Conservation (phyloP, 2,113 vertebrate species). For the Trachemys scripta region DNA sequence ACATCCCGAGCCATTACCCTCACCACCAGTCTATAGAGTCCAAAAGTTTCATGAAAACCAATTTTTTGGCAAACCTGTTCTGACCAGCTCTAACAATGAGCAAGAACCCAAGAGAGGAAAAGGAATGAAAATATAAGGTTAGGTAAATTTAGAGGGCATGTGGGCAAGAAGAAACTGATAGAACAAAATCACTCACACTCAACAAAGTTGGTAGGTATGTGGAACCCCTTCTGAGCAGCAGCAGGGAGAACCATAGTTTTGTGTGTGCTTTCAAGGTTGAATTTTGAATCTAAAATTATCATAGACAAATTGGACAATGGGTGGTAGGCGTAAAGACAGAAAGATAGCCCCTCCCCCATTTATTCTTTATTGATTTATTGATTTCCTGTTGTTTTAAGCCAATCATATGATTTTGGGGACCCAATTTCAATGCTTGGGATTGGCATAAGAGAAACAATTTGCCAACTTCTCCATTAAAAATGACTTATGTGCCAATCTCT, state of each 20-base stretch:
- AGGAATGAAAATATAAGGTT: not conserved
- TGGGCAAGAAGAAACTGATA: not conserved
- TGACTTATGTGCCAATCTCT: not conserved
- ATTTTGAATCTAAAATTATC: not conserved
- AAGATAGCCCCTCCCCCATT: not conserved
- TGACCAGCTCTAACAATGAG: fast-evolving
- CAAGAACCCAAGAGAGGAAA: not conserved
- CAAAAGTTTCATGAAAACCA: not conserved
- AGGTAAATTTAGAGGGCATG: not conserved
- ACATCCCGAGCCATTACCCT: not conserved
- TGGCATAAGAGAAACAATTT: not conserved
- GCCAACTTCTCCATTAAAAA: not conserved
- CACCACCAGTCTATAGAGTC: not conserved
- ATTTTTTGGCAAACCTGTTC: not conserved
- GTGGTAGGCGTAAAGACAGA: not conserved
- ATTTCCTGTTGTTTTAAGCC: not conserved
- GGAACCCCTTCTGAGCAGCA: not conserved
- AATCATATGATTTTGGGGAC: not conserved
- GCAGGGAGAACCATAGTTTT: not conserved
- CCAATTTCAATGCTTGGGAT: not conserved
- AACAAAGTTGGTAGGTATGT: not conserved
- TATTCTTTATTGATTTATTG: not conserved
- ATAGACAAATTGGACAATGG: not conserved
- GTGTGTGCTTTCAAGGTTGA: not conserved
- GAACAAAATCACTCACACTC: not conserved